Conservation (phyloP, 2,888 invertebrate genomes). For the Argyra leucocephala region DNA sequence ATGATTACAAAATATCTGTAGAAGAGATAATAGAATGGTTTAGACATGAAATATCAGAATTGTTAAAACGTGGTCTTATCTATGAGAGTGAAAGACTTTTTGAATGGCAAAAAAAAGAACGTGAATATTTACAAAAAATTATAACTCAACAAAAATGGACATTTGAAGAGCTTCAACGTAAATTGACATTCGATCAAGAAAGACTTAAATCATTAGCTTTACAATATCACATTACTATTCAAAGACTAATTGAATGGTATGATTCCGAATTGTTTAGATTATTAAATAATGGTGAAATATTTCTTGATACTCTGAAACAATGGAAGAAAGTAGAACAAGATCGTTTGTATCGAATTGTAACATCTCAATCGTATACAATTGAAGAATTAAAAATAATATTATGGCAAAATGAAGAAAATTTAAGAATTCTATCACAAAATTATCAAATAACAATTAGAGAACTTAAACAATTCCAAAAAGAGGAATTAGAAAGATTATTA, state of each 20-base stretch:
- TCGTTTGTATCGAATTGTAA: constrained; percentile 29
- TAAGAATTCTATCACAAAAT: constrained; percentile 27
- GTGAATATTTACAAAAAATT: constrained; percentile 36
- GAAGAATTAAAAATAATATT: constrained; percentile 30
- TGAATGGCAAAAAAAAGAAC: constrained; percentile 38
- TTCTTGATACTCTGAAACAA: constrained; percentile 26
- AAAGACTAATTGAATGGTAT: constrained; percentile 35
- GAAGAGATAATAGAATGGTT: constrained; percentile 39
- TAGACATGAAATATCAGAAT: constrained; percentile 34
- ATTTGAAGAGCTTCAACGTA: constrained; percentile 34
- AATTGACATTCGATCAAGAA: constrained; percentile 29
- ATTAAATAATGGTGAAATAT: constrained; percentile 28
- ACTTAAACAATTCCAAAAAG: constrained; percentile 32
- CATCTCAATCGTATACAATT: constrained; percentile 28
- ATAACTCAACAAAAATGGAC: constrained; percentile 16
- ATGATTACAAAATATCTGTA: constrained; percentile 37
- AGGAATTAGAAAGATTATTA: constrained; percentile 31
- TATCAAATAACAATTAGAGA: constrained; percentile 33
- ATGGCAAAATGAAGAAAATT: constrained; percentile 24
- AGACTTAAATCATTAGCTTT: constrained; percentile 29
- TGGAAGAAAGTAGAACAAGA: constrained; percentile 36
- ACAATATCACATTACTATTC: constrained; percentile 31
- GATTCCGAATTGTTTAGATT: constrained; percentile 31
- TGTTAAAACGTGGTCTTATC: constrained; percentile 35
- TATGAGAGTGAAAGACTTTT: constrained; percentile 36